Evolutionary conservation across 1,140 invertebrate genomes (phyloP), one percentile per base, ranked within the genome.

Genomic region (Magallana ariakensis): DNA sequence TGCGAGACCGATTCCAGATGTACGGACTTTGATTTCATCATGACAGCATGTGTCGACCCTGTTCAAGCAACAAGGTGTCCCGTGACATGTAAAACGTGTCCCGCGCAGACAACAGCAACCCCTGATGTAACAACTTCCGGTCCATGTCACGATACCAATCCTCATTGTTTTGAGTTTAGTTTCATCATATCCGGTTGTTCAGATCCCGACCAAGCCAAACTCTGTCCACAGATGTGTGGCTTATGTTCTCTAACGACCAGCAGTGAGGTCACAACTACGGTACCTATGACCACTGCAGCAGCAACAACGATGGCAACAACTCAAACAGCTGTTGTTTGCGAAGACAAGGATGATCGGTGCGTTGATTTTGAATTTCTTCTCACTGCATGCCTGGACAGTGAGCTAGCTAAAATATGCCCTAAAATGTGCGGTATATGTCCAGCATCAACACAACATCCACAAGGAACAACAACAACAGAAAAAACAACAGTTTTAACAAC

Each of bases 161-260:
- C 66, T 5, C 9, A 1, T 0, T 75, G 66, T 75, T 75, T 75
- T 13, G 22, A 75, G 7, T 75, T 33, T 75, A 26, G 33, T 33
- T 75, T 75, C 22, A 75, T 75, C 13, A 33, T 75, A 13, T 26
- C 66, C 5, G 66, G 9, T 5, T 75, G 66, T 13, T 26, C 8
- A 8, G 66, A 75, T 26, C 66, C 66, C 11, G 22, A 19, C 13
- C 66, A 75, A 11, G 66, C 66, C 0, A 10, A 19, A 1, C 66
- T 75, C 11, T 75, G 66, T 33, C 66, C 66, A 26, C 66, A 75
- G 22, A 75, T 75, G 66, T 75, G 66, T 26, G 66, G 66, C 0
- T 75, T 75, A 33, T 75, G 66, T 10, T 75, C 22, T 10, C 22
- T 10, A 11, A 13, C 7, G 11, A 11, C 66, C 9, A 75, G 22